Evolutionary conservation across 2,888 invertebrate species (phyloP).

Genomic region (Encarsia formosa): DNA sequence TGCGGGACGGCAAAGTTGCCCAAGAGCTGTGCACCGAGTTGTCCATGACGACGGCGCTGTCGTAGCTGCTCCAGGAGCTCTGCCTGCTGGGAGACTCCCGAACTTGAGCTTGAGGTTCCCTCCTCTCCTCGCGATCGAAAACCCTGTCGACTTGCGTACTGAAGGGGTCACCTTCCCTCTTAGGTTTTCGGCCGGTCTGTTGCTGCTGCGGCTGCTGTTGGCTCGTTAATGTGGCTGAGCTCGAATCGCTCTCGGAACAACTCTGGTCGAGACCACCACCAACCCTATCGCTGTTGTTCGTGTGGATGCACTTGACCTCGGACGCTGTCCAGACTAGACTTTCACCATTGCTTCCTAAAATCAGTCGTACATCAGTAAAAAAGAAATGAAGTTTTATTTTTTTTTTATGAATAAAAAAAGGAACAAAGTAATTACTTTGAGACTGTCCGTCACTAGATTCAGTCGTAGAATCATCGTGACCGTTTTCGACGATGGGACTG

Average conservation of each 20-base stretch:
- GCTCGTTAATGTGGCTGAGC: constrained; percentile 18
- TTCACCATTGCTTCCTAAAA: constrained; percentile 37
- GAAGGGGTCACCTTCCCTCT: constrained; percentile 61
- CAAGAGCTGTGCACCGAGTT: constrained; percentile 78
- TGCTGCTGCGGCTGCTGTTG: constrained; percentile 19
- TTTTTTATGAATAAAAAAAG: neutral
- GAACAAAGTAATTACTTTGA: constrained; percentile 1
- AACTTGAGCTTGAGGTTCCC: constrained; percentile 48
- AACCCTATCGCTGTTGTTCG: constrained; percentile 30
- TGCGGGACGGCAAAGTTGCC: constrained; percentile 67
- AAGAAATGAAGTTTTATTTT: neutral
- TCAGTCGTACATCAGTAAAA: neutral
- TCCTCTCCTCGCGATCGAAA: constrained; percentile 61
- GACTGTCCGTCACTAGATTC: neutral
- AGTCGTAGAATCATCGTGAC: constrained; percentile 21
- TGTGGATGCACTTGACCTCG: constrained; percentile 41
- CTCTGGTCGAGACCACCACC: constrained; percentile 24
- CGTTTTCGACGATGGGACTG: constrained; percentile 27
- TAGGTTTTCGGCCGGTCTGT: constrained; percentile 22
- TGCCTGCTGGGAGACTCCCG: constrained; percentile 63
- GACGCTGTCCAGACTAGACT: constrained; percentile 55
- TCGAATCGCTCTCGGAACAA: constrained; percentile 27
- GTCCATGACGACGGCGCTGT: constrained; percentile 69
- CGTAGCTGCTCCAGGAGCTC: constrained; percentile 74
- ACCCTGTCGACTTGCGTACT: constrained; percentile 68